Base-by-base conservation (phyloP, 37 sponge, comb jelly and placozoan species). In the Agelas oroides region DNA sequence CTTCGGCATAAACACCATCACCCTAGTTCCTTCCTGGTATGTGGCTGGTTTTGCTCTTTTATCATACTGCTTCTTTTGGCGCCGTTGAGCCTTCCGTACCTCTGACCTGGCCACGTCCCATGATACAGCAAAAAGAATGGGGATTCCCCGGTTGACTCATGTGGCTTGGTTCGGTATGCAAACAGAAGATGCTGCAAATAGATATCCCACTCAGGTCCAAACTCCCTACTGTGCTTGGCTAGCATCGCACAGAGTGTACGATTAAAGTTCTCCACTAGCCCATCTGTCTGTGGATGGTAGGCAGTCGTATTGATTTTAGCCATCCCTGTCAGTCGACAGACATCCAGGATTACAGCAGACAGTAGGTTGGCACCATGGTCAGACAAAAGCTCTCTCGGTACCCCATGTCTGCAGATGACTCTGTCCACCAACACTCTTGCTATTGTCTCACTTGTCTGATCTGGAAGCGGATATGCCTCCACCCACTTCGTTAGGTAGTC, bases 41-140 rank as follows among this genome's bases (percentile, higher is more conserved):
- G 33, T 31, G 23, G 18, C 35, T 23, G 17, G 56, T 53, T 39
- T 52, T 2, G 70, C 69, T 15, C 13, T 27, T 20, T 68, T 66
- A 52, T 82, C 74, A 82, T 60, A 72, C 12, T 34, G 40, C 52
- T 23, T 17, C 74, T 60, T 71, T 40, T 82, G 83, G 21, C 61
- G 38, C 2, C 1, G 5, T 32, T 82, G 74, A 38, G 83, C 73
- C 52, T 58, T 56, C 62, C 11, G 12, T 20, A 81, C 55, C 14
- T 53, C 21, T 1, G 24, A 3, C 71, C 17, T 17, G 27, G 82
- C 60, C 16, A 81, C 18, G 23, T 70, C 28, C 71, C 82, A 70
- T 2, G 82, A 70, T 83, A 89, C 61, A 73, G 59, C 40, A 84
- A 65, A 32, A 78, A 89, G 74, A 84, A 79, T n/a, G 79, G 78